Evolutionary conservation across 2,113 vertebrate species (phyloP).

Genomic region (Gila orcuttii): DNA sequence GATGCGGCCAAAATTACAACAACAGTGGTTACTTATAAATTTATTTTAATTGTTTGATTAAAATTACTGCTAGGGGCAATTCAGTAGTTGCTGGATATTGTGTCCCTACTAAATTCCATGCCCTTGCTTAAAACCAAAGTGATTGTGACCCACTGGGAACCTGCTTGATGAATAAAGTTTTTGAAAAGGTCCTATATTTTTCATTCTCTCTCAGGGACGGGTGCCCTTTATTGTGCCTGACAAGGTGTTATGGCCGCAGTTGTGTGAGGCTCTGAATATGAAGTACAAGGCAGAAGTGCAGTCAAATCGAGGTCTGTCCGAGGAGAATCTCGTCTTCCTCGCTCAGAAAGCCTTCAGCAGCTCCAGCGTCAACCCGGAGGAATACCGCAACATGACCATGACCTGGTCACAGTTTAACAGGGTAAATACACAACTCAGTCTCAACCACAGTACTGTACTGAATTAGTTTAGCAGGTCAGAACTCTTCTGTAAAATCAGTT

Average conservation of each 20-base stretch:
- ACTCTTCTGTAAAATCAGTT: not conserved
- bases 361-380: slow-evolving; percentile 86
- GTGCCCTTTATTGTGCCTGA: slow-evolving; percentile 94
- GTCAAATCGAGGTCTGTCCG: slow-evolving; percentile 89
- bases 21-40: too few relatives aligned
- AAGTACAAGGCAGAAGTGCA: slow-evolving; percentile 97
- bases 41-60: too few relatives aligned
- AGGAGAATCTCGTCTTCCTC: slow-evolving; percentile 94
- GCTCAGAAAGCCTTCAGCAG: slow-evolving; percentile 95
- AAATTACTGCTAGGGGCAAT: too few relatives aligned
- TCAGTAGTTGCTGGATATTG: too few relatives aligned
- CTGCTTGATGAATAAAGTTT: not conserved
- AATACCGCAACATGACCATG: slow-evolving; percentile 90
- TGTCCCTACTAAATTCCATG: too few relatives aligned
- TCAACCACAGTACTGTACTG: not conserved
- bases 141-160: not conserved
- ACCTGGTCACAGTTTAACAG: slow-evolving; percentile 98
- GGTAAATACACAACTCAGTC: slow-evolving; percentile 71
- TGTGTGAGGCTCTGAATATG: slow-evolving; percentile 96
- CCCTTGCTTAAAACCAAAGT: not conserved
- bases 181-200: slow-evolving; percentile 7
- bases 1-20: too few relatives aligned
- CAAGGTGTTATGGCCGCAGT: slow-evolving; percentile 91
- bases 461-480: not conserved
- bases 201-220: slow-evolving; percentile 77